These are phyloP conservation scores for Drosophila pachea DNA, from an alignment of 1,140 invertebrate species.

Conservation along the genomic window DNA sequence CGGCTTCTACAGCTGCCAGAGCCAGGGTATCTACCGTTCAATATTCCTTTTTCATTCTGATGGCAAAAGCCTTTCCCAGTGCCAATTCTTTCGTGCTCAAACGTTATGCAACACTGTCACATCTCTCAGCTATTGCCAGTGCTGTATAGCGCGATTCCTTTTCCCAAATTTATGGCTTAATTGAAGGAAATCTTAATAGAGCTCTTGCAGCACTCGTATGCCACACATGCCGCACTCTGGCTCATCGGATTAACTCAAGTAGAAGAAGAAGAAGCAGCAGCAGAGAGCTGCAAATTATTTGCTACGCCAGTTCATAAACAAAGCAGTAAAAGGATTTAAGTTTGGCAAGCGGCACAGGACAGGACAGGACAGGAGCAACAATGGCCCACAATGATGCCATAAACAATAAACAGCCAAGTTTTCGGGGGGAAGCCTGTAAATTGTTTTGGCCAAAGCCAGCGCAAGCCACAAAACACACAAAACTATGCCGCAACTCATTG, in stretches of 20 bases:
- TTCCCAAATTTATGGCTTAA: constrained; percentile 27
- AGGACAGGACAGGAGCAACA: constrained; percentile 60
- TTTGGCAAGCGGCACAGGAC: constrained; percentile 41
- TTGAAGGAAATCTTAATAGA: constrained; percentile 35
- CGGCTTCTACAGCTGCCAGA: no score
- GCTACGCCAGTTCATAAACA: constrained; percentile 74
- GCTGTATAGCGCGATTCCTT: no score
- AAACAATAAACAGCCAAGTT: constrained; percentile 78
- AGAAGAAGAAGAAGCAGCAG: constrained; percentile 6
- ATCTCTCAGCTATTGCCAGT: constrained; percentile 6
- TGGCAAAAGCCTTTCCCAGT: no score
- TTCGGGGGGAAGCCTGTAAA: constrained; percentile 59
- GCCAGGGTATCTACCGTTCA: no score
- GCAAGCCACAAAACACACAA: constrained; percentile 70
- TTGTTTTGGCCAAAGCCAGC: constrained; percentile 62
- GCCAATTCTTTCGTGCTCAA: no score
- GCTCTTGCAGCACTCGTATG: constrained; percentile 55
- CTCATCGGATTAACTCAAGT: constrained; percentile 53
- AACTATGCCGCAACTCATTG: constrained; percentile 72
- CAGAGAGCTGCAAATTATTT: constrained; percentile 51
- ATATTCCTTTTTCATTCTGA: no score
- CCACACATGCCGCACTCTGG: constrained; percentile 53
- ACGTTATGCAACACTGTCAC: neutral
- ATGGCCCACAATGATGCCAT: constrained; percentile 75
- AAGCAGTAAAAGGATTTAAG: constrained; percentile 77